phyloP scores from a whole-genome alignment of 64 coral and sea anemone genomes.

The Platygyra sinensis region DNA sequence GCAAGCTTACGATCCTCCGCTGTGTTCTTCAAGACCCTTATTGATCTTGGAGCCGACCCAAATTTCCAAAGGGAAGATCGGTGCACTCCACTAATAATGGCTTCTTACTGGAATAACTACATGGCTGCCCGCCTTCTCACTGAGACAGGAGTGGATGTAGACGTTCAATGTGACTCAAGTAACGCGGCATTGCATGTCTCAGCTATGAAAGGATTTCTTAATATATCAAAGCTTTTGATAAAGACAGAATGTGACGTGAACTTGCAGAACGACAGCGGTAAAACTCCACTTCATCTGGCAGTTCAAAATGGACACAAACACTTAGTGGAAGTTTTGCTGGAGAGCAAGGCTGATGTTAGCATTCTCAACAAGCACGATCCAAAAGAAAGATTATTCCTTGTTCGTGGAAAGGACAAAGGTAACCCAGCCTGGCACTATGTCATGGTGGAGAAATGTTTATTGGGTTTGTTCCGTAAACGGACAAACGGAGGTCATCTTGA shows the following conservation, averaged over 20 bases:
- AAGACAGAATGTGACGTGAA: not conserved
- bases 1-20: not conserved
- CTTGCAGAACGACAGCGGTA: not conserved
- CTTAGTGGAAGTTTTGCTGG: not conserved
- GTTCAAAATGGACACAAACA: slow-evolving; percentile 22
- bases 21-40: not conserved
- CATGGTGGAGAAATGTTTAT: not conserved
- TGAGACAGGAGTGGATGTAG: not conserved
- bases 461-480: slow-evolving; percentile 12
- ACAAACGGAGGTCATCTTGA: not conserved
- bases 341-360: not conserved
- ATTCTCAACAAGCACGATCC: not conserved
- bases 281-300: slow-evolving; percentile 16
- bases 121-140: not conserved
- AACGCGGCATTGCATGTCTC: not conserved
- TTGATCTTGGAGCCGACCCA: slow-evolving; percentile 10
- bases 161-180: not conserved
- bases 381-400: not conserved
- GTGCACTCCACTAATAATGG: not conserved
- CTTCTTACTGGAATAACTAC: slow-evolving; percentile 7
- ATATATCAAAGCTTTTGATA: not conserved
- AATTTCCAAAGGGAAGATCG: not conserved
- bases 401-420: slow-evolving; percentile 8
- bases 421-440: not conserved
- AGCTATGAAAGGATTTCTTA: not conserved